These are phyloP conservation scores for Adoxophyes honmai DNA, from an alignment of 1,140 invertebrate species.

Conservation along the genomic window DNA sequence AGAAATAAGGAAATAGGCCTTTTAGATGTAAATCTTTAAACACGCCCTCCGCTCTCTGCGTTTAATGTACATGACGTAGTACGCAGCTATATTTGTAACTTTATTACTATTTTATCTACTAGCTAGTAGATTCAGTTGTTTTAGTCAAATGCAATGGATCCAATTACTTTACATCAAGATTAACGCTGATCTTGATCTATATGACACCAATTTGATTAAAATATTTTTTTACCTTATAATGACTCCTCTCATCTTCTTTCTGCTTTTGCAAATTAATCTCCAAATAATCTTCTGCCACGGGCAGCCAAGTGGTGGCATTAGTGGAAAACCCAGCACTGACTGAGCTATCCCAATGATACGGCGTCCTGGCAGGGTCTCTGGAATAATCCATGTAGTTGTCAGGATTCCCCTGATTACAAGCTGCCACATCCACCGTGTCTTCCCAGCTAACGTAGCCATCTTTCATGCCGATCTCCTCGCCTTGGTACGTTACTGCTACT, in stretches of 20 bases:
- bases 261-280: constrained; percentile 74
- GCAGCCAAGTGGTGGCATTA: constrained; percentile 80
- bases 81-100: too few species aligned
- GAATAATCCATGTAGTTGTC: constrained; percentile 26
- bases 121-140: too few species aligned
- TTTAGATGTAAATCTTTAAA: too few species aligned
- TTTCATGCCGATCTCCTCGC: constrained; percentile 86
- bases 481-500: constrained; percentile 84
- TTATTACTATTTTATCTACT: too few species aligned
- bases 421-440: constrained; percentile 68
- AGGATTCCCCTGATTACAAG: constrained; percentile 42
- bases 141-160: too few species aligned
- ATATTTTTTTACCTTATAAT: constrained; percentile 46
- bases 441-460: constrained; percentile 78
- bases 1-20: too few species aligned
- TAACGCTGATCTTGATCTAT: too few species aligned
- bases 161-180: too few species aligned
- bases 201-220: too few species aligned
- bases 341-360: constrained; percentile 86
- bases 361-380: constrained; percentile 84
- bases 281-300: constrained; percentile 78
- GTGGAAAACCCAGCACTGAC: constrained; percentile 83
- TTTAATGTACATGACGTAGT: too few species aligned
- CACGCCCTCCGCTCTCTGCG: too few species aligned
- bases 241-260: constrained; percentile 46